phyloP scores from a whole-genome alignment of 2,888 invertebrate genomes.

The Oscheius sp. region DNA sequence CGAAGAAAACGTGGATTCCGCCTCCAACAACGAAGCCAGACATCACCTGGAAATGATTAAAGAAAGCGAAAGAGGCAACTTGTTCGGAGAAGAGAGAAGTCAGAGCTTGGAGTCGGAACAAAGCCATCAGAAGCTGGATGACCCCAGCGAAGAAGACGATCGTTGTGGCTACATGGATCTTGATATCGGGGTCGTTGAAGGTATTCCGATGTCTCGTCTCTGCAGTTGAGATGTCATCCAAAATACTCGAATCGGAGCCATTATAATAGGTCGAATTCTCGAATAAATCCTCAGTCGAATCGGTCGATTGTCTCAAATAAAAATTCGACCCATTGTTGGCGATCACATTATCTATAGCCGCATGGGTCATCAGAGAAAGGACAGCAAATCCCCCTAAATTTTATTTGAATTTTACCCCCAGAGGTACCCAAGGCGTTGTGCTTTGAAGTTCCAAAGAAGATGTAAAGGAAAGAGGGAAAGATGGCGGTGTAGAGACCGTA shows the following conservation, averaged over 20 bases:
- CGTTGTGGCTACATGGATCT: conserved; percentile 66
- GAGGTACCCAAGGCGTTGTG: conserved; percentile 67
- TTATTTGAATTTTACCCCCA: no score
- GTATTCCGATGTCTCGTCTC: no score
- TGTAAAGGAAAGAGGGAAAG: conserved; percentile 68
- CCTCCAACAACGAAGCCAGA: conserved; percentile 69
- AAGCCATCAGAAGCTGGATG: conserved; percentile 64
- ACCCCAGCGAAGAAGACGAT: conserved; percentile 65
- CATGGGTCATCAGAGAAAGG: conserved; percentile 65
- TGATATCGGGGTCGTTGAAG: conserved; percentile 45
- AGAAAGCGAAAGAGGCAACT: conserved; percentile 27
- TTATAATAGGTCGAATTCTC: conserved; percentile 43
- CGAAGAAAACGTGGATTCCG: conserved; percentile 67
- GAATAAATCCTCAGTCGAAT: conserved; percentile 31
- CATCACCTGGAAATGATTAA: conserved; percentile 46
- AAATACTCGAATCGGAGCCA: conserved; percentile 46
- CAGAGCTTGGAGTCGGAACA: conserved; percentile 64
- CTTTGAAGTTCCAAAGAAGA: conserved; percentile 68
- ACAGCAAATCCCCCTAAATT: conserved; percentile 67
- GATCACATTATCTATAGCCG: conserved; percentile 65
- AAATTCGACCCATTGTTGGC: conserved; percentile 48
- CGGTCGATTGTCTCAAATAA: no score
- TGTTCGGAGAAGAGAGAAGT: conserved; percentile 68
- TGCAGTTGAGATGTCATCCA: conserved; percentile 54
- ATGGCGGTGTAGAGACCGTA: conserved; percentile 69